Conservation (phyloP, 1,140 invertebrate species). For the Drosophila persimilis region DNA sequence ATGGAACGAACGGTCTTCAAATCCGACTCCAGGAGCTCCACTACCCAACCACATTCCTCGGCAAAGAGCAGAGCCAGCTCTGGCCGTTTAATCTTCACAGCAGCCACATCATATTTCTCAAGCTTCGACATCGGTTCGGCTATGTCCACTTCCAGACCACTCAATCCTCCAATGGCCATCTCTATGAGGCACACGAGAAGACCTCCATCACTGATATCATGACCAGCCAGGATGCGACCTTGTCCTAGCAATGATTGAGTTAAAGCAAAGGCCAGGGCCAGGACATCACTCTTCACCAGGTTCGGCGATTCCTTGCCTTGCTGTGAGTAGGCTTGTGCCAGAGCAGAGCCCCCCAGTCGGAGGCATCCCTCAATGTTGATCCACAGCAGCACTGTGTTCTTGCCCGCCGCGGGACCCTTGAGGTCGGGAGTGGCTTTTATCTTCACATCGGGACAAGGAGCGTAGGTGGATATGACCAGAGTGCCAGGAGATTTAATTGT, state of each 20-base stretch:
- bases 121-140: slow-evolving; percentile 43
- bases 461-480: slow-evolving; percentile 97
- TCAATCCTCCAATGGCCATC: slow-evolving; percentile 97
- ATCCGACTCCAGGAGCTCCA: slow-evolving; percentile 89
- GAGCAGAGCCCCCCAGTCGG: slow-evolving; percentile 94
- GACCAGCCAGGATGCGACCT: slow-evolving; percentile 91
- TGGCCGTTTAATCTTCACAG: slow-evolving; percentile 71
- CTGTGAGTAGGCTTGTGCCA: slow-evolving; percentile 95
- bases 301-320: slow-evolving; percentile 92
- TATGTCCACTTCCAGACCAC: slow-evolving; percentile 89
- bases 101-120: slow-evolving; percentile 19
- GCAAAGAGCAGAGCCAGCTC: slow-evolving; percentile 90
- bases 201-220: slow-evolving; percentile 98
- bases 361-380: slow-evolving; percentile 87
- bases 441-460: slow-evolving; percentile 94
- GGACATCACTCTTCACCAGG: slow-evolving; percentile 87
- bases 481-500: slow-evolving; percentile 96
- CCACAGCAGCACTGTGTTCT: slow-evolving; percentile 86
- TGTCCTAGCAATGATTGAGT: slow-evolving; percentile 93
- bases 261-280: slow-evolving; percentile 90
- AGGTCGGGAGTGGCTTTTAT: slow-evolving; percentile 95
- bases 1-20: slow-evolving; percentile 85
- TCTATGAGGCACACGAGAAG: slow-evolving; percentile 94
- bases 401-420: slow-evolving; percentile 86
- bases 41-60: slow-evolving; percentile 96